These are phyloP conservation scores for Caenorhabditis brenneri DNA, from an alignment of 1,140 invertebrate species.

Conservation along the genomic window DNA sequence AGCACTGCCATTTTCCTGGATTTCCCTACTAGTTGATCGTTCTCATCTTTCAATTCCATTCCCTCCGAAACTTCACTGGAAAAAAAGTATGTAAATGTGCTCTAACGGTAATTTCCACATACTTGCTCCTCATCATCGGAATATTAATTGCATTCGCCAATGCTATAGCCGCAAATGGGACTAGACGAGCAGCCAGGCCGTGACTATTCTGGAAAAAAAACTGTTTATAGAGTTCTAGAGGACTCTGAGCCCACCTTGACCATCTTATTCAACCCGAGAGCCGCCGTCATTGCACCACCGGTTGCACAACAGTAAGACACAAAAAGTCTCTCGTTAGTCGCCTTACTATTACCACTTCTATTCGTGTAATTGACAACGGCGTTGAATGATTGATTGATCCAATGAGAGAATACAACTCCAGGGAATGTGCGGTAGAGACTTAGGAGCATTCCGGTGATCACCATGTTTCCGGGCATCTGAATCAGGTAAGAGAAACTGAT, in stretches of 20 bases:
- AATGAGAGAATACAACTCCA: constrained; percentile 81
- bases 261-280: constrained; percentile 79
- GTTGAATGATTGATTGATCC: constrained; percentile 97
- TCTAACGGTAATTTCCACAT: constrained; percentile 41
- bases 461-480: constrained; percentile 89
- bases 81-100: neutral
- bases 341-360: constrained; percentile 83
- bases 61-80: constrained; percentile 72
- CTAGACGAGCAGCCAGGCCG: constrained; percentile 73
- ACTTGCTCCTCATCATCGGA: constrained; percentile 81
- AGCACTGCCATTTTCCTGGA: constrained; percentile 79
- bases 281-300: constrained; percentile 85
- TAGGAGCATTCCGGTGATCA: constrained; percentile 84
- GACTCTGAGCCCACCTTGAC: constrained; percentile 76
- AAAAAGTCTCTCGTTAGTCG: constrained; percentile 77
- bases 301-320: constrained; percentile 89
- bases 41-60: constrained; percentile 72
- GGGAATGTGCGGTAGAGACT: constrained; percentile 79
- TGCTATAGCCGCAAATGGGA: constrained; percentile 85
- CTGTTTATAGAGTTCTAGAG: neutral
- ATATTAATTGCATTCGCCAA: constrained; percentile 91
- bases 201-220: constrained; percentile 57
- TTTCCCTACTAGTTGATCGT: constrained; percentile 70
- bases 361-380: constrained; percentile 98
- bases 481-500: constrained; percentile 71